Conservation (phyloP, 2,797 vertebrate genomes). For the Lagorchestes hirsutus region DNA sequence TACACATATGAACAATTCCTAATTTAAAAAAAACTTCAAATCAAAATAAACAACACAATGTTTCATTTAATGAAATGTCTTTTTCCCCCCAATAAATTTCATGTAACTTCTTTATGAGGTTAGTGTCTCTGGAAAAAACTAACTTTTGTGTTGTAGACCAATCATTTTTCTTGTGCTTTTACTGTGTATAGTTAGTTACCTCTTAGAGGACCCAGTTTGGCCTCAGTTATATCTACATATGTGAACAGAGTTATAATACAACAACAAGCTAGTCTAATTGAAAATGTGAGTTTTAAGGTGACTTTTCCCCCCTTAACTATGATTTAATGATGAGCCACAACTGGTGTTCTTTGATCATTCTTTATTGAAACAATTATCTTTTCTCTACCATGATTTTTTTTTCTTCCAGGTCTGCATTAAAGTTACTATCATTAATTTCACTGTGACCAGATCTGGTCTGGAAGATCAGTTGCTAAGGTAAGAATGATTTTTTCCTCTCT, state of each 20-base stretch:
- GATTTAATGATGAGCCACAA: neutral
- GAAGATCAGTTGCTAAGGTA: conserved; percentile 94
- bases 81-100: neutral
- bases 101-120: neutral
- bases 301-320: neutral
- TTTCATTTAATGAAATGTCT: neutral
- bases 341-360: conserved; percentile 7
- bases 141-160: neutral
- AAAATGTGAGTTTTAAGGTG: neutral
- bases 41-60: neutral
- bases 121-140: neutral
- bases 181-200: neutral
- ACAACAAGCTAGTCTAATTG: neutral
- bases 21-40: neutral
- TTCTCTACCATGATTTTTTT: conserved; percentile 43
- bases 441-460: conserved; percentile 92
- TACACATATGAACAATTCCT: neutral
- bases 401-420: conserved; percentile 92
- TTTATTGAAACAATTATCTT: neutral
- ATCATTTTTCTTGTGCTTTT: neutral
- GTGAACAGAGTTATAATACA: neutral
- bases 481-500: neutral
- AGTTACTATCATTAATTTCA: conserved; percentile 95
- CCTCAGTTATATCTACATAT: neutral
- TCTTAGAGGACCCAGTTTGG: neutral